Conservation (phyloP, 92 coral and sea anemone genomes). For the Siderastrea radians region DNA sequence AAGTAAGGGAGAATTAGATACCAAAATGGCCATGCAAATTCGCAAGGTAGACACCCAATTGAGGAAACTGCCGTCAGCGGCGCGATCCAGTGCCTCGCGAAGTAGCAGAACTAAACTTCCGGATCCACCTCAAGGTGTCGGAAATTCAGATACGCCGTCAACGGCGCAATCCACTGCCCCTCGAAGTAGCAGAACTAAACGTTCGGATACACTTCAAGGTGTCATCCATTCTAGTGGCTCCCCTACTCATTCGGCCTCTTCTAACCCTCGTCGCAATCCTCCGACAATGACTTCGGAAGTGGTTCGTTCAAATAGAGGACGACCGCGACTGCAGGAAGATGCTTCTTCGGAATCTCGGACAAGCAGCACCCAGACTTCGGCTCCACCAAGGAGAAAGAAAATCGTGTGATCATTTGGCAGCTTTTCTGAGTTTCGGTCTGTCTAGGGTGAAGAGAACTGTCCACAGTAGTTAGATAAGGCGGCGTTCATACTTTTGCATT, state of each 20-base stretch:
- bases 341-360: slow-evolving; percentile 20
- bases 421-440: neutral
- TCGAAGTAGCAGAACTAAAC: slow-evolving; percentile 7
- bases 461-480: too few species aligned
- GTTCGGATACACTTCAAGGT: neutral
- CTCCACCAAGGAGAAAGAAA: slow-evolving; percentile 18
- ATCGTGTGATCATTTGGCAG: neutral
- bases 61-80: neutral
- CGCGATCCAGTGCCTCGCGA: neutral
- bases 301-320: slow-evolving; percentile 5
- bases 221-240: neutral
- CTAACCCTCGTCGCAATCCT: slow-evolving; percentile 38
- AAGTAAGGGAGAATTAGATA: neutral
- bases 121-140: too few species aligned
- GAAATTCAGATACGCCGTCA: neutral
- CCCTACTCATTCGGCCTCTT: neutral
- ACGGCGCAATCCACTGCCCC: neutral
- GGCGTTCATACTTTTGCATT: too few species aligned
- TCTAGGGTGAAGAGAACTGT: neutral
- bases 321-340: neutral
- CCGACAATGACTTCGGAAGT: neutral
- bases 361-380: neutral
- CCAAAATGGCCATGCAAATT: neutral
- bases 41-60: neutral
- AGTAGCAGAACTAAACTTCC: too few species aligned